Percentiles rank a stretch among this genome's conserved stretches.
Conservation (phyloP, 2,113 vertebrate genomes). For the Ancistrus triradiatus region DNA sequence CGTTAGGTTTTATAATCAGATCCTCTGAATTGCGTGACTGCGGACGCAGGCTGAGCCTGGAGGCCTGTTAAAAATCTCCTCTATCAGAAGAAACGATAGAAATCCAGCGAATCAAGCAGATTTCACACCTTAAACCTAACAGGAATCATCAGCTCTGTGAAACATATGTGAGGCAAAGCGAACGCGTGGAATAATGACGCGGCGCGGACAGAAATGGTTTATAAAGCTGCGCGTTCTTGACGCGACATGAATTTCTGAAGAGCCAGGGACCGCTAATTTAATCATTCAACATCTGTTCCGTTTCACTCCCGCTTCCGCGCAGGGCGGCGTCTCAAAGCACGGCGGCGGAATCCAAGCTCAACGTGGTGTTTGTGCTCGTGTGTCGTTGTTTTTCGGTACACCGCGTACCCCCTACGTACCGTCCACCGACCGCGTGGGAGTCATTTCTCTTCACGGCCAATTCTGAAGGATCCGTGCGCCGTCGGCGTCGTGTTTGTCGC, state of each 20-base stretch:
- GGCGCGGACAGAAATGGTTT: conserved; percentile 32
- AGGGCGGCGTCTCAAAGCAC: conserved; percentile 17
- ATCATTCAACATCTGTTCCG: conserved; percentile 49
- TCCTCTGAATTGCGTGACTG: no score
- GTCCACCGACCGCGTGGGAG: conserved; percentile 5
- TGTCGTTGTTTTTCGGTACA: background rate
- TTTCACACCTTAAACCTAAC: no score
- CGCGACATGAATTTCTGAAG: conserved; percentile 46
- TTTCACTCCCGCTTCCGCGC: conserved; percentile 41
- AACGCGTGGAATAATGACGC: conserved; percentile 34
- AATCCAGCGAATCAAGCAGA: no score
- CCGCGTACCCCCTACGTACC: no score
- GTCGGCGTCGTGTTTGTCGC: conserved; percentile 33
- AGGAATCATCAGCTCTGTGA: background rate
- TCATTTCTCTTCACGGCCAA: no score
- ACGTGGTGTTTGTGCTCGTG: background rate
- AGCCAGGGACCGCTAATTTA: conserved; percentile 47
- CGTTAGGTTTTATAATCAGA: no score
- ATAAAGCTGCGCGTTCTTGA: conserved; percentile 37
- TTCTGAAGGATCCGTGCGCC: conserved; percentile 32
- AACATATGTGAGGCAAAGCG: conserved; percentile 34
- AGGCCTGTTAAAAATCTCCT: no score
- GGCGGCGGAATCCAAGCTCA: background rate
- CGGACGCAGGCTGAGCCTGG: no score
- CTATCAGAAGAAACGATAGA: no score